Base-by-base conservation (phyloP, 2,888 invertebrate species). In the Phlogophora meticulosa region DNA sequence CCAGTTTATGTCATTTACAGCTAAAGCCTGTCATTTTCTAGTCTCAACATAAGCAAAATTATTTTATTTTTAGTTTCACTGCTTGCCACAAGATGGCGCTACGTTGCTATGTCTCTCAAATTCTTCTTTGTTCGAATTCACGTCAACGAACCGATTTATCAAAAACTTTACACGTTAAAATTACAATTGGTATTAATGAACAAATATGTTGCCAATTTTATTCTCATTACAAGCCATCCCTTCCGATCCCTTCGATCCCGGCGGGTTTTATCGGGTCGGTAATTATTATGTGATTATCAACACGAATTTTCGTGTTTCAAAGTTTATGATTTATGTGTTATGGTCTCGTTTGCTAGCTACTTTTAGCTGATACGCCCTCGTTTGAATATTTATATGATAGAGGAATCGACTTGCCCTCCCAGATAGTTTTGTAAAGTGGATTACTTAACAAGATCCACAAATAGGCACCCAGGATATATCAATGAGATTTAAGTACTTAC, bases 321-420 rank as follows among this genome's bases (percentile, higher is more conserved):
- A 94, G 85, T 93, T 93, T 93, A 88, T 94, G 93, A 94, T 94
- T 94, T 94, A 94, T 93, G 93, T 90, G 90, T 88, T 88, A 91
- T 92, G 92, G 76, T 71, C 52, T 79, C 61, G 78, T 76, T 82
- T 76, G 76, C 34, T 69, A 51, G 63, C 61, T 70, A 68, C 65
- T 73, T 80, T 78, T 62, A 38, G 66, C 63, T 64, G 51, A 74
- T 78, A 74, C 69, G 43, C 61, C 62, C 53, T 63, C 59, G 46
- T 77, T 67, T 71, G 53, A 58, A 58, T 52, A 58, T 65, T 67
- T 70, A 64, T 81, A 59, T 60, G 70, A 48, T 70, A 61, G 53
- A 55, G 38, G 28, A 65, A 80, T 82, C 78, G 71, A 67, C 78
- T 60, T 53, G 36, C 51, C 28, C 22, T 45, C 45, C 70, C 24